phyloP scores from a whole-genome alignment of 1,140 invertebrate species.

The Aethina tumida region DNA sequence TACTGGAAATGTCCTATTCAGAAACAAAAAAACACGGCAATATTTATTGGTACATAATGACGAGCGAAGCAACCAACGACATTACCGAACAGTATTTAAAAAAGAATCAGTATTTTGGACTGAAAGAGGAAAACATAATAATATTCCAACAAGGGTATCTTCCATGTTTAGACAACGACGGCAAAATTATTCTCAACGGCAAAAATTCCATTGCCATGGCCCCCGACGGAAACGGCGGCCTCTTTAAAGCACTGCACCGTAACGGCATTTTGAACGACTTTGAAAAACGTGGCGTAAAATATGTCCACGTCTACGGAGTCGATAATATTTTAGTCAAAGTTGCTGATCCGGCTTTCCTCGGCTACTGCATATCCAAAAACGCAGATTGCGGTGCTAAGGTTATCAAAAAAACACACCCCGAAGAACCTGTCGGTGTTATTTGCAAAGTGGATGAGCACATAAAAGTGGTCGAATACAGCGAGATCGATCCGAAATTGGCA shows the following conservation, averaged over 20 bases:
- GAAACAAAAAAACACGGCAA: conserved; percentile 52
- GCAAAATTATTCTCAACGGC: conserved; percentile 83
- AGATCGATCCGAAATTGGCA: conserved; percentile 82
- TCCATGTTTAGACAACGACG: conserved; percentile 90
- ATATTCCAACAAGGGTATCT: conserved; percentile 90
- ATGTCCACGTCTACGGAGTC: conserved; percentile 95
- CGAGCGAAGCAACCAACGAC: conserved; percentile 86
- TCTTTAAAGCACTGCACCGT: conserved; percentile 75
- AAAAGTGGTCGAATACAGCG: conserved; percentile 95
- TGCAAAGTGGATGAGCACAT: conserved; percentile 79
- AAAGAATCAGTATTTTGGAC: conserved; percentile 76
- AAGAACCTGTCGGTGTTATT: conserved; percentile 90
- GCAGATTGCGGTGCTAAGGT: conserved; percentile 94
- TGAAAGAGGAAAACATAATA: conserved; percentile 70
- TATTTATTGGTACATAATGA: conserved; percentile 96
- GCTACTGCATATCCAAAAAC: conserved; percentile 79
- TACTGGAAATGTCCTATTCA: conserved; percentile 67
- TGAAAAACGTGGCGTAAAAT: conserved; percentile 67
- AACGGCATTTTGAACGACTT: conserved; percentile 80
- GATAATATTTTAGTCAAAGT: conserved; percentile 98
- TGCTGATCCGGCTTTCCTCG: conserved; percentile 94
- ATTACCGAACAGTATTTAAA: conserved; percentile 76
- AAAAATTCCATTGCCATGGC: conserved; percentile 73
- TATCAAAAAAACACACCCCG: conserved; percentile 81
- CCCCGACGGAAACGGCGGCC: conserved; percentile 96